These are phyloP conservation scores for Albula goreensis DNA, from an alignment of 2,113 vertebrate species.

Conservation along the genomic window DNA sequence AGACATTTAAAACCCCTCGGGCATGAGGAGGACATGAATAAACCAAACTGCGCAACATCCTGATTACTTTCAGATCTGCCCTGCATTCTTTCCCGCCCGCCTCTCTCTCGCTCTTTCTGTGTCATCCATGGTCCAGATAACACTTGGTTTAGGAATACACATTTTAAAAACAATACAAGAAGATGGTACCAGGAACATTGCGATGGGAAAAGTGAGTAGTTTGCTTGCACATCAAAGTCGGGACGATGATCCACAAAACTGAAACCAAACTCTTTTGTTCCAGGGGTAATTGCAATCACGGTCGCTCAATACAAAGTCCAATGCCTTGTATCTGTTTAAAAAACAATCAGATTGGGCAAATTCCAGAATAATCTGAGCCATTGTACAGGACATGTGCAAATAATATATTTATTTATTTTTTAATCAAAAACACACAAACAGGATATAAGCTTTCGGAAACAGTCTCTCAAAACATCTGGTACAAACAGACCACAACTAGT, in stretches of 20 bases:
- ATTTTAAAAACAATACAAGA: conserved; percentile 5
- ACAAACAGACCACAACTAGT: conserved; percentile 41
- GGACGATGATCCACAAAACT: neutral
- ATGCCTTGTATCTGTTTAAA: conserved; percentile 38
- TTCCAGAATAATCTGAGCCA: conserved; percentile 33
- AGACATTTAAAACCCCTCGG: conserved; percentile 5
- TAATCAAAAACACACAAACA: conserved; percentile 50
- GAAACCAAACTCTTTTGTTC: conserved; percentile 28
- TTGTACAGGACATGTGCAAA: conserved; percentile 39
- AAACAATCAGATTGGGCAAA: conserved; percentile 40
- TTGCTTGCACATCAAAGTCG: conserved; percentile 18
- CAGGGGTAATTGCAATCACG: conserved; percentile 20
- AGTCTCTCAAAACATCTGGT: conserved; percentile 44
- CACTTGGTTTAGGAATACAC: neutral
- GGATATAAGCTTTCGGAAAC: conserved; percentile 46
- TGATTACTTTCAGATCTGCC: conserved; percentile 25
- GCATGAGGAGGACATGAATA: conserved; percentile 18
- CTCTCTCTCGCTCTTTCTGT: neutral
- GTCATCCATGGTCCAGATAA: conserved; percentile 22
- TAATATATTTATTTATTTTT: conserved; percentile 49
- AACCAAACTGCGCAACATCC: conserved; percentile 9
- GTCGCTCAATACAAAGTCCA: neutral
- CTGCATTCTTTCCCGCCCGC: neutral
- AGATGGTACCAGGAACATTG: neutral
- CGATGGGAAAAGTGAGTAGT: neutral